Evolutionary conservation across 2,113 vertebrate species (phyloP), one percentile per base, ranked within the genome.

Genomic region (Melierax canorus): DNA sequence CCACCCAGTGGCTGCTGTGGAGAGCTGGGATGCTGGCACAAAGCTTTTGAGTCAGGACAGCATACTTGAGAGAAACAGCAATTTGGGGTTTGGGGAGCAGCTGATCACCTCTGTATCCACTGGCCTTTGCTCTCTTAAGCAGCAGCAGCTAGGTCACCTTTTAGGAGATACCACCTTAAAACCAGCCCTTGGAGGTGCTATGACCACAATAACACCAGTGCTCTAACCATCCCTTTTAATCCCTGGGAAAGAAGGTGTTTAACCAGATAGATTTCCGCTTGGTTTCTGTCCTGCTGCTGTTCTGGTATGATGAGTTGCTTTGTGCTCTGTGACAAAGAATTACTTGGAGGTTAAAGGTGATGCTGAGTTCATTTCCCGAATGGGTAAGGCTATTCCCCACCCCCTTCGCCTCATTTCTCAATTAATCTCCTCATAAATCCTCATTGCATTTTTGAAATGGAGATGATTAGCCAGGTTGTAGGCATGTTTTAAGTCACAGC

Each of bases 381-480:
- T 0, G 9, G 73, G 86, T 69, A 87, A 86, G 62, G 84, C 87
- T 75, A 30, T 24, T 48, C 66, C 51, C 48, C 66, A 45, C 64
- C 46, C 59, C 46, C 60, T 50, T 73, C 60, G 86, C 64, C 48
- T 91, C 46, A 0, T 6, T 84, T 75, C 73, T 92, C 63, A 87
- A 92, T 96, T 97, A 90, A 94, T 86, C 93, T 95, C 14, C 91
- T 94, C 94, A 55, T 94, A 97, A 95, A 96, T 96, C 60, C 80
- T 92, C 60, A 3, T 4, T 71, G 73, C 69, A 32, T 92, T 92
- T 92, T 79, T 81, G 93, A 91, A 96, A 96, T 80, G 21, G 89
- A 96, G 93, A 89, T 92, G 80, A 91, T 94, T 81, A 96, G 91
- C 26, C 15, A 69, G 77, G 26, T 9, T 88, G 78, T 43, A 90